Percentiles rank a stretch among this genome's conserved stretches.
Conservation (phyloP, 2,113 vertebrate species). For the Larimichthys crocea region DNA sequence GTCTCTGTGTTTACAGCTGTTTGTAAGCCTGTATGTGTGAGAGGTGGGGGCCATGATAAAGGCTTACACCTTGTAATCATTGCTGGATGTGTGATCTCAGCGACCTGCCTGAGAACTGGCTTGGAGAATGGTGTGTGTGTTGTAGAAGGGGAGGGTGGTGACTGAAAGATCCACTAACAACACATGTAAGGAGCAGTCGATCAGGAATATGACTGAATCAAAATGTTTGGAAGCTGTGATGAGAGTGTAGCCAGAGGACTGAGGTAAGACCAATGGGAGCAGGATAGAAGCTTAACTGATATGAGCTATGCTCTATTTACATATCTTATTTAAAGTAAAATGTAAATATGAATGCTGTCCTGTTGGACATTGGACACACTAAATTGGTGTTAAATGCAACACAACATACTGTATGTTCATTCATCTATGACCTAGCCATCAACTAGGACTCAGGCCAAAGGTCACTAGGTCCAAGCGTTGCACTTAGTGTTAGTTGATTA, state of each 20-base stretch:
- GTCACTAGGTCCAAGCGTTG: background rate
- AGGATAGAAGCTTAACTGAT: background rate
- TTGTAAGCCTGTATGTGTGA: slow-evolving; percentile 60
- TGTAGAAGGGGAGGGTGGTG: background rate
- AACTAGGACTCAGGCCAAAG: background rate
- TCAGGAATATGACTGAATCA: slow-evolving; percentile 16
- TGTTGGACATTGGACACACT: no score
- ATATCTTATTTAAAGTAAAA: background rate
- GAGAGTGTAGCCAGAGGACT: background rate
- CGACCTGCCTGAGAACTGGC: slow-evolving; percentile 57
- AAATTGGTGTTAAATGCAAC: background rate
- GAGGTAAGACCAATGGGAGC: background rate
- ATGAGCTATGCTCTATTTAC: background rate
- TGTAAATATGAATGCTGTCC: background rate
- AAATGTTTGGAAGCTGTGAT: background rate
- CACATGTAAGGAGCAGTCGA: slow-evolving; percentile 27
- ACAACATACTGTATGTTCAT: no score
- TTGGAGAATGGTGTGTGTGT: slow-evolving; percentile 30
- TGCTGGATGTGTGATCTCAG: slow-evolving; percentile 69
- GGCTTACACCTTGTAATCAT: slow-evolving; percentile 77
- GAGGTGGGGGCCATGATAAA: slow-evolving; percentile 71
- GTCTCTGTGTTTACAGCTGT: slow-evolving; percentile 72
- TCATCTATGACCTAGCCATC: background rate
- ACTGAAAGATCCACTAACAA: slow-evolving; percentile 22
- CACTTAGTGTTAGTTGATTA: background rate